Evolutionary conservation across 35 echinoderm and acorn worm genomes (phyloP).

Genomic region (Antedon bifida): DNA sequence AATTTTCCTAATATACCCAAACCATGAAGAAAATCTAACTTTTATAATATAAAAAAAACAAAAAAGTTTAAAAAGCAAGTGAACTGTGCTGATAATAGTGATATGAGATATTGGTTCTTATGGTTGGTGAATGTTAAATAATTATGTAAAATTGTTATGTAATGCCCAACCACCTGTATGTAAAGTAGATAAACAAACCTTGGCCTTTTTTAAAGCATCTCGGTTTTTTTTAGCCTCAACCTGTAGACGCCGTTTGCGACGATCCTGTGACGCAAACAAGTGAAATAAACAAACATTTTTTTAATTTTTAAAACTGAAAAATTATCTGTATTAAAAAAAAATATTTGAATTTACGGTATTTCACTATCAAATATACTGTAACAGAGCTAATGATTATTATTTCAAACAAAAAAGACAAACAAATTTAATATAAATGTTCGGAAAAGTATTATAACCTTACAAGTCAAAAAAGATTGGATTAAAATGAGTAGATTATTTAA

Average conservation of each 20-base stretch:
- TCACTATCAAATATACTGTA: too few species aligned
- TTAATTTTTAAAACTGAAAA: not conserved
- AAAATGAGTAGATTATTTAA: too few species aligned
- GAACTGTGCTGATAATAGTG: not conserved
- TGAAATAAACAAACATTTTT: not conserved
- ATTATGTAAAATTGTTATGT: not conserved
- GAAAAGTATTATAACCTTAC: too few species aligned
- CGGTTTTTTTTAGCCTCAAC: constrained; percentile 42
- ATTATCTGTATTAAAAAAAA: too few species aligned
- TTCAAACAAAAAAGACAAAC: too few species aligned
- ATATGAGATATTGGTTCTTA: not conserved
- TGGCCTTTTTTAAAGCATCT: constrained; percentile 67
- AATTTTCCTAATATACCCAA: too few species aligned
- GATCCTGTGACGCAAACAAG: constrained; percentile 70
- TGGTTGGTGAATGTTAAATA: not conserved
- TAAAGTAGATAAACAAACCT: constrained; percentile 52
- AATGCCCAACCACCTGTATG: not conserved
- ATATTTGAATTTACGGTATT: too few species aligned
- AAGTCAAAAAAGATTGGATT: too few species aligned
- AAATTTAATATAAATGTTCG: too few species aligned
- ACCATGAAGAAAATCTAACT: too few species aligned
- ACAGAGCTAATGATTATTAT: too few species aligned
- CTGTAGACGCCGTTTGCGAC: constrained; percentile 69
- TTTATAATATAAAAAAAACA: too few species aligned
- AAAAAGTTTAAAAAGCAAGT: not conserved